Evolutionary conservation across 92 coral and sea anemone species (phyloP), one percentile per base, ranked within the genome.

Genomic region (Porites divaricata): DNA sequence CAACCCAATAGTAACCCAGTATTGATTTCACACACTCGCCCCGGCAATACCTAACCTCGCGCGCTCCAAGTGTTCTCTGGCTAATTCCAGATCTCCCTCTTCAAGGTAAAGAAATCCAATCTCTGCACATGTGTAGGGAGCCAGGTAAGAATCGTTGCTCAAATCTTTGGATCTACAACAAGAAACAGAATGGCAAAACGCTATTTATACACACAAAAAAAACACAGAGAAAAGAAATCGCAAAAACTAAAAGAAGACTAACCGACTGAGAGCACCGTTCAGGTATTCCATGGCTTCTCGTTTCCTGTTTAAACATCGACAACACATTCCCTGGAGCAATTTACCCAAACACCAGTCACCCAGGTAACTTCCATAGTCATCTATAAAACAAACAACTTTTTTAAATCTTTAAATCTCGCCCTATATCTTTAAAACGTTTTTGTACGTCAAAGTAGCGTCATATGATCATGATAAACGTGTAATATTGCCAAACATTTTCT

Each of bases 341-440:
- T 90, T 96, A 64, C 97, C 91, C 79, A 96, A 92, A 73, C 98
- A 96, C 91, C 90, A 93, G 89, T 96, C 98, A 49, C 94, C 98
- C 41, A 75, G 71, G 66, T 88, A 91, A 80, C 79, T 85, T 63
- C 71, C 72, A 15, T 79, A 57, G 21, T 84, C 91, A 74, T 72
- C 75, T 78, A 19, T 35, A 28, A 59, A 69, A 25, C n/a, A 77
- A 8, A 41, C 11, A 1, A 61, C 17, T 19, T 3, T 6, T 35
- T 35, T 35, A 5, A 35, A 35, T 35, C 45, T 35, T 35, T 4
- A 35, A 35, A 0, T 35, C 45, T 35, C 45, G 0, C 45, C 45
- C 45, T 35, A 35, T 35, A 6, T 35, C 0, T 35, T 35, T 35
- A 35, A 35, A 35, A 35, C 3, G 45, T 35, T 35, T 35, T 6